Evolutionary conservation across 2,113 vertebrate genomes (phyloP).

Genomic region (Ariopsis seemanni): DNA sequence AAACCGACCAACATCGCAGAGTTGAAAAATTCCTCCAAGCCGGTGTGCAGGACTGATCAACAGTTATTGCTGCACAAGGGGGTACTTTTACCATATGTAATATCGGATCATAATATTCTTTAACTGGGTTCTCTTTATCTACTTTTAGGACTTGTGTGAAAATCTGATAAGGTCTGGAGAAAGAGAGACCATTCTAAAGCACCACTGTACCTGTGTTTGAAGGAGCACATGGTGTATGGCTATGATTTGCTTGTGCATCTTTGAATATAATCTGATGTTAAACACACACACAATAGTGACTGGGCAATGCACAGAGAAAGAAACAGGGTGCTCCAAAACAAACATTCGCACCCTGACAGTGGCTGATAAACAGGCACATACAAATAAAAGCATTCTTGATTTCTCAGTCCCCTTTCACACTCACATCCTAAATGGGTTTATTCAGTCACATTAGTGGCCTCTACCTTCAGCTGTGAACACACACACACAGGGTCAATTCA

Average conservation of each 20-base stretch:
- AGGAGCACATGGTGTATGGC: neutral
- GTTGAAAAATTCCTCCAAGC: too few relatives aligned
- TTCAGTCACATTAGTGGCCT: constrained; percentile 29
- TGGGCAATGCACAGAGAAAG: neutral
- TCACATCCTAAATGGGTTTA: constrained; percentile 34
- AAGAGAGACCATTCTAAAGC: too few relatives aligned
- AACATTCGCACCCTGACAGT: constrained; percentile 59
- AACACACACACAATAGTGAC: neutral
- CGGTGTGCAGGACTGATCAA: too few relatives aligned
- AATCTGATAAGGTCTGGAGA: too few relatives aligned
- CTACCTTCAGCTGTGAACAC: constrained; percentile 20
- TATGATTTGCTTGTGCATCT: neutral
- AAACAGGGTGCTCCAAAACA: constrained; percentile 30
- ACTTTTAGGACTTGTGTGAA: too few relatives aligned
- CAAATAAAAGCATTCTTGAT: constrained; percentile 34
- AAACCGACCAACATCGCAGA: too few relatives aligned
- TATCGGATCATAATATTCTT: too few relatives aligned
- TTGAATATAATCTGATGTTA: neutral
- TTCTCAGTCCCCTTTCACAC: constrained; percentile 17
- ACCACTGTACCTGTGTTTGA: neutral
- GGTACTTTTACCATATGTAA: too few relatives aligned
- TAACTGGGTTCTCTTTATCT: too few relatives aligned
- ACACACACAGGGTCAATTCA: constrained; percentile 20
- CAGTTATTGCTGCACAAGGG: too few relatives aligned
- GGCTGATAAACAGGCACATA: constrained; percentile 63